These are phyloP conservation scores for Chrysochloris asiatica DNA, from an alignment of 2,113 vertebrate genomes.

Conservation along the genomic window DNA sequence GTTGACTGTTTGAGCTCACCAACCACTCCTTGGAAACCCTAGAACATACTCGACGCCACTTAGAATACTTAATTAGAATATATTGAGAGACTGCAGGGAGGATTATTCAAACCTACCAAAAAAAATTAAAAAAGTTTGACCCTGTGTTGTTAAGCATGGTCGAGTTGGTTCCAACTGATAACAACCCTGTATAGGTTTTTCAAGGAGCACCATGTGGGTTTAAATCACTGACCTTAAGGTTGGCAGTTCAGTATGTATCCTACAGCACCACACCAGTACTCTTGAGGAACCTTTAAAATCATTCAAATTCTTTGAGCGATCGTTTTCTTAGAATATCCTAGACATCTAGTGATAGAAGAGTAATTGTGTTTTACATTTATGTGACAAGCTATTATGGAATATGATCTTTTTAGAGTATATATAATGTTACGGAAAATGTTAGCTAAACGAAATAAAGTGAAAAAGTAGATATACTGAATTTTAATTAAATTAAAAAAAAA, in stretches of 20 bases:
- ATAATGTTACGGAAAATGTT: neutral
- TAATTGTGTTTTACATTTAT: neutral
- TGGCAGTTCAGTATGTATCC: no score
- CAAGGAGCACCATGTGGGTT: no score
- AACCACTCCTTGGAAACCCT: no score
- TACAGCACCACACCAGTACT: no score
- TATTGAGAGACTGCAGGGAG: neutral
- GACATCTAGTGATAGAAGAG: neutral
- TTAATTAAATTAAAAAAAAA: neutral
- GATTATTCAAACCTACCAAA: neutral
- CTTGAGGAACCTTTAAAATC: neutral
- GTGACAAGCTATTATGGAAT: neutral
- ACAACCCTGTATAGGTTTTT: no score
- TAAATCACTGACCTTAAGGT: no score
- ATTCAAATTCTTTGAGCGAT: neutral
- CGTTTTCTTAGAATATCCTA: slow-evolving; percentile 8
- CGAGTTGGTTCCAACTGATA: no score
- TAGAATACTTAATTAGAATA: neutral
- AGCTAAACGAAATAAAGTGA: neutral
- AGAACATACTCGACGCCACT: no score
- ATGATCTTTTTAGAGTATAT: neutral
- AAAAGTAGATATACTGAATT: neutral
- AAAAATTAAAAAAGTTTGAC: neutral
- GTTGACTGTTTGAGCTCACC: no score
- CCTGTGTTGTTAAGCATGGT: no score